Conservation (phyloP, 2,113 vertebrate species). For the Phalacrocorax aristotelis region DNA sequence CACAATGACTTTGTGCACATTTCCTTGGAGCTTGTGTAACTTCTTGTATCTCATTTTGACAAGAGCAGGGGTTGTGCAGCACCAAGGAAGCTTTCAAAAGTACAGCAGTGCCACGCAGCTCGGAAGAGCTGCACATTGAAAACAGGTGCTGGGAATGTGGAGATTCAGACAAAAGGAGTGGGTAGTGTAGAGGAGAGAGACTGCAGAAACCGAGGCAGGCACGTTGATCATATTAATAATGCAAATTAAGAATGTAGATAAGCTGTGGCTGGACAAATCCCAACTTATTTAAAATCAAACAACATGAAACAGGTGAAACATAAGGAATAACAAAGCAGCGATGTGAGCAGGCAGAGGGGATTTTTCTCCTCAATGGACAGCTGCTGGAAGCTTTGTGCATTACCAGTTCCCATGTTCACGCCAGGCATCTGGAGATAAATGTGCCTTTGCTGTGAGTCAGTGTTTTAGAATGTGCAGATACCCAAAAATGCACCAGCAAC, state of each 20-base stretch:
- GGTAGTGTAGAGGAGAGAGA: not conserved
- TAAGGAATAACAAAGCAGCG: not conserved
- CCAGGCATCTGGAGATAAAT: slow-evolving; percentile 36
- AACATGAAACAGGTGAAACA: not conserved
- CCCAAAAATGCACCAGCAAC: slow-evolving; percentile 7
- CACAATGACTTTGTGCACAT: accelerated
- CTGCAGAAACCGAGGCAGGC: not conserved
- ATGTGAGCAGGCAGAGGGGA: not conserved
- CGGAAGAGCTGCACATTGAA: not conserved
- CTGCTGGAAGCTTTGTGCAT: not conserved
- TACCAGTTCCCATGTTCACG: not conserved
- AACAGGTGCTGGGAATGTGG: not conserved
- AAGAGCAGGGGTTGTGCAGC: not conserved
- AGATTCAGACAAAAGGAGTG: not conserved
- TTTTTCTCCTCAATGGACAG: not conserved
- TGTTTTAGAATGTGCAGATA: slow-evolving; percentile 3
- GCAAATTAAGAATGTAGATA: not conserved
- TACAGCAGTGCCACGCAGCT: not conserved
- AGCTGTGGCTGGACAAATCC: not conserved
- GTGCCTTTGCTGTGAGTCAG: slow-evolving; percentile 29
- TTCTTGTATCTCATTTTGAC: not conserved
- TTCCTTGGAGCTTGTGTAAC: not conserved
- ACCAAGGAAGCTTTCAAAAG: not conserved
- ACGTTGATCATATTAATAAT: not conserved
- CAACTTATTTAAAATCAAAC: not conserved